A percentile compares a stretch with the other conserved stretches of the same genome.
These are phyloP conservation scores for Pachycephala philippinensis DNA, from an alignment of 2,113 vertebrate genomes.

Conservation along the genomic window DNA sequence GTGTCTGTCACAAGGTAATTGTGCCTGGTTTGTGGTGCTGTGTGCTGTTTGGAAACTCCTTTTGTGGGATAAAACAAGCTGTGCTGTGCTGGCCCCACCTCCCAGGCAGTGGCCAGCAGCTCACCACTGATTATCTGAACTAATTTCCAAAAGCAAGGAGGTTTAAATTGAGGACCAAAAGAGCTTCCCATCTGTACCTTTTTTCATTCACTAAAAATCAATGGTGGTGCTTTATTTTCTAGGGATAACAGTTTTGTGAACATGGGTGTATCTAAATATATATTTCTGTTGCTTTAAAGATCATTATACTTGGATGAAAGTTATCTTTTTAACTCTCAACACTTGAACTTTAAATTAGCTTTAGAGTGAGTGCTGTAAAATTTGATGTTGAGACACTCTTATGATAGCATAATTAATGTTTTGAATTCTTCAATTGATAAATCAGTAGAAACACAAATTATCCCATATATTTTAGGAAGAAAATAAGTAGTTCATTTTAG, in stretches of 20 bases:
- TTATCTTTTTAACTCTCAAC: not conserved
- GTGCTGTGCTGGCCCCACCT: not conserved
- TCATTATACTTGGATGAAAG: not conserved
- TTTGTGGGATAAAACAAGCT: not conserved
- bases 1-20: conserved; percentile 70
- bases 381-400: not conserved
- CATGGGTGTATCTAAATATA: not conserved
- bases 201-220: not conserved
- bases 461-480: not conserved
- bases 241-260: not conserved
- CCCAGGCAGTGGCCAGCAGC: not conserved
- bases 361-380: not conserved
- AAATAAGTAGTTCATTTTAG: not conserved
- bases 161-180: not conserved
- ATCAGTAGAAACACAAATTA: not conserved
- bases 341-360: not conserved
- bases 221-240: not conserved
- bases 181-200: not conserved
- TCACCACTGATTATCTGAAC: not conserved
- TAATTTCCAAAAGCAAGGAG: not conserved
- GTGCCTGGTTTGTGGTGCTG: conserved; percentile 74
- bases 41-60: conserved; percentile 12
- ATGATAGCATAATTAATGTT: not conserved
- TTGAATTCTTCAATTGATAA: not conserved
- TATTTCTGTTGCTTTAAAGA: not conserved